A percentile compares a stretch with the other conserved stretches of the same genome.
phyloP scores from a whole-genome alignment of 2,888 invertebrate species.

The Schrankia costaestrigalis region DNA sequence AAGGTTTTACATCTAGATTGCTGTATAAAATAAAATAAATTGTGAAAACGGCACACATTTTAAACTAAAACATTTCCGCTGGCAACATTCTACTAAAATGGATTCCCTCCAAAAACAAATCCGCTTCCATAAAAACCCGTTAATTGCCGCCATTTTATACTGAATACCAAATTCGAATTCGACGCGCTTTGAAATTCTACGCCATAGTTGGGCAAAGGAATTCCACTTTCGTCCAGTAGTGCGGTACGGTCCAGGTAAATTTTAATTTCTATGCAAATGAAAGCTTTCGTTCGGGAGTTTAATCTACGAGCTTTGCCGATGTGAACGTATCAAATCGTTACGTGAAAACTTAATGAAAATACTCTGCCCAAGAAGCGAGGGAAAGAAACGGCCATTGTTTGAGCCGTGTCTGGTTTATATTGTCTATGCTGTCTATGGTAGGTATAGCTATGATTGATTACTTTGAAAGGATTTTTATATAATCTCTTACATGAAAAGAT shows the following conservation, averaged over 20 bases:
- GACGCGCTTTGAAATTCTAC: conserved; percentile 46
- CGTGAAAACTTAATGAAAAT: conserved; percentile 74
- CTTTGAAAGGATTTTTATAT: no score
- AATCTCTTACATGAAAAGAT: no score
- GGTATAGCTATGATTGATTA: no score
- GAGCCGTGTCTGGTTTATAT: conserved; percentile 2
- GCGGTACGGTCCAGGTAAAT: conserved; percentile 69
- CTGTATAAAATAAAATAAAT: no score
- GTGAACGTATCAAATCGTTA: conserved; percentile 65
- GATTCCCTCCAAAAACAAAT: conserved; percentile 8
- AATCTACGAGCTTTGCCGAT: conserved; percentile 69
- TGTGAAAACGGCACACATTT: no score
- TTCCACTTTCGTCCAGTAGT: conserved; percentile 67
- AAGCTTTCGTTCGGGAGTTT: conserved; percentile 68
- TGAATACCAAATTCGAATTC: conserved; percentile 47
- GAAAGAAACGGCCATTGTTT: conserved; percentile 28
- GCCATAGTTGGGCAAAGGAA: conserved; percentile 58
- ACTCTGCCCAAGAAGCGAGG: conserved; percentile 34
- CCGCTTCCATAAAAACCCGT: conserved; percentile 18
- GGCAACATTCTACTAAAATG: no score
- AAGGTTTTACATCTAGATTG: no score
- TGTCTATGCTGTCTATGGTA: neutral
- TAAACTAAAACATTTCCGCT: no score
- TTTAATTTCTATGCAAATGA: conserved; percentile 80
- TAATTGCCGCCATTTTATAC: conserved; percentile 32